phyloP scores from a whole-genome alignment of 2,888 invertebrate genomes.

The Callyntrura sp. region DNA sequence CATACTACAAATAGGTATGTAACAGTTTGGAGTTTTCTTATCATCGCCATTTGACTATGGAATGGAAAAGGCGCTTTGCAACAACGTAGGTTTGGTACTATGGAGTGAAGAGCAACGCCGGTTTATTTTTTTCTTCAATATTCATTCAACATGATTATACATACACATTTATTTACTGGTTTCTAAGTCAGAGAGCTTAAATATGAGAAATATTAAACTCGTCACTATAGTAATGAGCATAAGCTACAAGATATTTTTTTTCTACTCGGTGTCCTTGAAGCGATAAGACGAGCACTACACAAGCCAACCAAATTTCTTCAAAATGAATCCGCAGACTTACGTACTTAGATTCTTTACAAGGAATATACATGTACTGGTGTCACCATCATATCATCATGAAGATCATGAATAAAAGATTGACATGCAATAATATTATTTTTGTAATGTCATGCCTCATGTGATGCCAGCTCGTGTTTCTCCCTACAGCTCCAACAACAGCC shows the following conservation, averaged over 20 bases:
- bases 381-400: slow-evolving; percentile 1
- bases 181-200: neutral
- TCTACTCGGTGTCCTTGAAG: slow-evolving; percentile 39
- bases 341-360: neutral
- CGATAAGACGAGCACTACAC: neutral
- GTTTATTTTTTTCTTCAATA: no score
- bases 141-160: neutral
- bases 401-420: slow-evolving; percentile 50
- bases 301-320: neutral
- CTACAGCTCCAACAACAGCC: neutral
- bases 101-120: no score
- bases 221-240: neutral
- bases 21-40: no score
- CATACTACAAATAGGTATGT: no score
- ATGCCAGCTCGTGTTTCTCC: neutral
- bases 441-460: slow-evolving; percentile 9
- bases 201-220: neutral
- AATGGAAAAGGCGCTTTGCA: no score
- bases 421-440: neutral
- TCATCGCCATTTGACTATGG: no score
- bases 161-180: neutral
- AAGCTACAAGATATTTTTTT: neutral
- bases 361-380: neutral
- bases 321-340: slow-evolving; percentile 12
- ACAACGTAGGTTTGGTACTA: no score